Evolutionary conservation across 2,888 invertebrate species (phyloP), one percentile per base, ranked within the genome.

Genomic region (Drosophila picticornis): DNA sequence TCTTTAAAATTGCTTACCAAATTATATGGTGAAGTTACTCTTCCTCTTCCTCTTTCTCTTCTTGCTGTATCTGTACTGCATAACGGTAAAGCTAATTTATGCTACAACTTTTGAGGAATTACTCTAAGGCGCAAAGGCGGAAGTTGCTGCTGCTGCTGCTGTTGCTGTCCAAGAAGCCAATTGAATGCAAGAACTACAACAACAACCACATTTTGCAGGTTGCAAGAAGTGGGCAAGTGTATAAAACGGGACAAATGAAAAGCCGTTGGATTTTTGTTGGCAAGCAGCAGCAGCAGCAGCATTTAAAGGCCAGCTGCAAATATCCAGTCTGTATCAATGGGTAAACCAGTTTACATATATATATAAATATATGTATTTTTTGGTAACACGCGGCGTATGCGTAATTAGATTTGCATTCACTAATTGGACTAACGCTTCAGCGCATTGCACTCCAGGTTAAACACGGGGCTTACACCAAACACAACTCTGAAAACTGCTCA

Each of bases 51-150:
- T 19, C 38, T 51, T 11, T 22, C 51, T 29, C 48, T 10, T 52
- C 34, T 57, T 25, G 11, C 27, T 32, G 40, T n/a, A 13, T 55
- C 55, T 50, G 19, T 38, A 25, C 55, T 34, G 51, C 19, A 56
- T 88, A 86, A 88, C 86, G 90, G 86, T 84, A 80, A 63, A 77
- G 72, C 83, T 87, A 81, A 86, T 86, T 86, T 85, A 81, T 89
- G 82, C 89, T 80, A 66, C 80, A 80, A 83, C 56, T 87, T 74
- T 69, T 77, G 71, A 77, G 69, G 75, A 72, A 88, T 71, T 73
- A 66, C 68, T 66, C 72, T 61, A 84, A 74, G 87, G 84, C 70
- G 74, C 74, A 74, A 81, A 81, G 90, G 87, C 87, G 90, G 85
- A 86, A 86, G 89, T 90, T 83, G 75, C 64, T 62, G 76, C 53